Evolutionary conservation across 2,888 invertebrate species (phyloP).

Genomic region (Cryptus viduatorius): DNA sequence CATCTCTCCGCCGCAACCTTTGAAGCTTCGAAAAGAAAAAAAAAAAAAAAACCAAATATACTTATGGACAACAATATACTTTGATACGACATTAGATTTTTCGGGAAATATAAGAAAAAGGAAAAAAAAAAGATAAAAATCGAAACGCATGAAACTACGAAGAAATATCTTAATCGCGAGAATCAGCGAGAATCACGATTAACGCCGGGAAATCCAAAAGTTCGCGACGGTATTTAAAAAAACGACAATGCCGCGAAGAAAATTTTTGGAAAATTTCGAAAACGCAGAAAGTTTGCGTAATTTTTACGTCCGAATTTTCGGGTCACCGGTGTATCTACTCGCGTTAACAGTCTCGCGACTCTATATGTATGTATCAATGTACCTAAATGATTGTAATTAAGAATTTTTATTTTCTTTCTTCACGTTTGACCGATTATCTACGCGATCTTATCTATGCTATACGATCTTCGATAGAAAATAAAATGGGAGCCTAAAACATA

Average conservation of each 20-base stretch:
- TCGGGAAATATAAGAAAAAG: slow-evolving; percentile 21
- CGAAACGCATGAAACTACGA: background rate
- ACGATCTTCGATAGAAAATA: slow-evolving; percentile 43
- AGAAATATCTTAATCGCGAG: slow-evolving; percentile 25
- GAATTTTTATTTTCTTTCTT: slow-evolving; percentile 44
- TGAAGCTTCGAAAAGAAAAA: slow-evolving; percentile 36
- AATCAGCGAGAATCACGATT: slow-evolving; percentile 29
- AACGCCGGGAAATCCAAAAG: background rate
- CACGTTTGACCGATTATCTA: slow-evolving; percentile 36
- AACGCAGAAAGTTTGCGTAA: background rate
- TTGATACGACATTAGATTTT: slow-evolving; percentile 57
- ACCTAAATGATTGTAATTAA: slow-evolving; percentile 65
- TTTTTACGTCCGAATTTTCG: slow-evolving; percentile 1
- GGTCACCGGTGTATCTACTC: background rate
- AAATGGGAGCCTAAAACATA: slow-evolving; percentile 38
- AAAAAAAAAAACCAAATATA: slow-evolving; percentile 18
- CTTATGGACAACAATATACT: slow-evolving; percentile 47
- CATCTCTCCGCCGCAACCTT: slow-evolving; percentile 1
- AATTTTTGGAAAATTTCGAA: background rate
- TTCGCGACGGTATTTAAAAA: background rate
- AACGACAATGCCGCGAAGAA: background rate
- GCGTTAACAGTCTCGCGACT: slow-evolving; percentile 1
- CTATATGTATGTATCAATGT: slow-evolving; percentile 62
- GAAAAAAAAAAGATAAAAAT: background rate
- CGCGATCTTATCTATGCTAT: slow-evolving; percentile 20